Base-by-base conservation (phyloP, 2,797 vertebrate genomes). In the Epinephelus malabaricus region DNA sequence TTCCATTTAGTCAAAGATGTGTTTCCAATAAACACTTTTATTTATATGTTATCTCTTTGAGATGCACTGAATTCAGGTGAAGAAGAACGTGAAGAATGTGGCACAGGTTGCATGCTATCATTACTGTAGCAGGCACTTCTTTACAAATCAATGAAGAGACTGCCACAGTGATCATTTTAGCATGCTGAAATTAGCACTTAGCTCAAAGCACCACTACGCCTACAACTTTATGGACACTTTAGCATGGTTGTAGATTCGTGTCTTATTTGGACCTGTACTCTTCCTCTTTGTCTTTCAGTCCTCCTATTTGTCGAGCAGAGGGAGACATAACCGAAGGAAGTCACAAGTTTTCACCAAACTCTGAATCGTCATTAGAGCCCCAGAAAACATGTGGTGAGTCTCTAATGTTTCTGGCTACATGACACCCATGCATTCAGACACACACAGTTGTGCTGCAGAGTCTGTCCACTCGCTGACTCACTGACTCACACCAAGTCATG, bases 311-410 rank as follows among this genome's bases (percentile, higher is more conserved):
- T 75, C 95, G 96, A 86, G 94, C 95, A 53, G 96, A 97, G 81
- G 96, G 92, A 59, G 96, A 97, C 46, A 82, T 95, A 43, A 91
- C 93, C 0, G 97, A 97, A n/a, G 96, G 95, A 47, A 94, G 92
- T 63, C 94, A 93, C 73, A 97, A 97, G 85, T 96, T 96, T 40
- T 98, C 97, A 21, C 97, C 97, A 47, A 97, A 92, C 89, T 97
- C 97, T 0, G 97, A 98, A 67, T 96, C 96, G 1, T 96, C 96
- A 3, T 87, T 96, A 11, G 97, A 97, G 54, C 92, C 95, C 50
- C 96, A 97, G 86, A 97, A 97, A 89, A 96, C 97, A 68, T 98
- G 97, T 0, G 97, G 97, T 98, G 81, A 96, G 96, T 78, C 69
- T 14, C 11, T 54, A 13, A 6, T 21, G 3, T 8, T 49, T 74